phyloP scores from a whole-genome alignment of 2,888 invertebrate species.

The Corbicula japonica region DNA sequence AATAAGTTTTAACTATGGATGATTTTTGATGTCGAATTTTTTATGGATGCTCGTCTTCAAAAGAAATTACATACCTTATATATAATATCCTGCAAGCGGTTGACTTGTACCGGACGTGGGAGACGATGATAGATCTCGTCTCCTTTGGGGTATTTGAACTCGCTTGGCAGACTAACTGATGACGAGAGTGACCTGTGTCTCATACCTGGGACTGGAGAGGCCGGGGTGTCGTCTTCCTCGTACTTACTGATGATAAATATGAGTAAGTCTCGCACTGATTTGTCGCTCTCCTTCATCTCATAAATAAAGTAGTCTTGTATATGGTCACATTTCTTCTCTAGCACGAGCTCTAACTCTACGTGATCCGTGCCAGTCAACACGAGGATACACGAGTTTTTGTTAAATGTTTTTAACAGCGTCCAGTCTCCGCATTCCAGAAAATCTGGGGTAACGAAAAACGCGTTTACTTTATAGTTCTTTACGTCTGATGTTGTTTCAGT shows the following conservation, averaged over 20 bases:
- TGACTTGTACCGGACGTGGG: constrained; percentile 36
- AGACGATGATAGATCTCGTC: too few relatives aligned
- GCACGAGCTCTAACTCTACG: constrained; percentile 32
- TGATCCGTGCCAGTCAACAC: constrained; percentile 54
- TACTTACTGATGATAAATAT: constrained; percentile 46
- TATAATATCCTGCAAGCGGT: constrained; percentile 31
- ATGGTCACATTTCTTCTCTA: constrained; percentile 16
- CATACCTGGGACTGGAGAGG: too few relatives aligned
- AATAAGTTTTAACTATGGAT: too few relatives aligned
- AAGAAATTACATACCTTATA: constrained; percentile 38
- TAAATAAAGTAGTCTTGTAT: constrained; percentile 36
- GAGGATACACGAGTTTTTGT: constrained; percentile 29
- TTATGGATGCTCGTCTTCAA: too few relatives aligned
- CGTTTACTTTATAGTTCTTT: constrained; percentile 43
- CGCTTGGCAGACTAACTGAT: too few relatives aligned
- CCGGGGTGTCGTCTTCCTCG: constrained; percentile 24
- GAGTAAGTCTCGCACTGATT: constrained; percentile 50
- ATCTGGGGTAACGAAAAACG: constrained; percentile 59
- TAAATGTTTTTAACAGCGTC: constrained; percentile 13
- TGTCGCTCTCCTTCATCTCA: constrained; percentile 34
- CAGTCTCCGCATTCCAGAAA: constrained; percentile 49
- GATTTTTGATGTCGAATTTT: too few relatives aligned
- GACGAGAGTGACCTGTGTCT: too few relatives aligned
- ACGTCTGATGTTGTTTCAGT: not conserved
- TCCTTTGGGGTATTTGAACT: too few relatives aligned